Conservation (phyloP, 2,113 vertebrate genomes). For the Oenanthe oenanthe region DNA sequence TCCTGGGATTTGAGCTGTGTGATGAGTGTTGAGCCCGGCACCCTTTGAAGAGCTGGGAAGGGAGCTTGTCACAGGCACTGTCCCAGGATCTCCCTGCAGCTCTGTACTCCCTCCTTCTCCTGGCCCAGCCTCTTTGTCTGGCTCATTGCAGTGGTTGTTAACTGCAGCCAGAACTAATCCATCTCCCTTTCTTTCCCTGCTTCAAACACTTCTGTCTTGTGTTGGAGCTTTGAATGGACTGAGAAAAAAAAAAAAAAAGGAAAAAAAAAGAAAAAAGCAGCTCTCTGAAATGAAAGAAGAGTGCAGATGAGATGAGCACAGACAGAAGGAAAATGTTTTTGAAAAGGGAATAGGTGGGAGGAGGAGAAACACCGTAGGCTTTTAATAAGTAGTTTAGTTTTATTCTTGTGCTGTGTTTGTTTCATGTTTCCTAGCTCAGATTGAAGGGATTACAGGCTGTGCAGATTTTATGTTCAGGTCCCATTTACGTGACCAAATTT, state of each 20-base stretch:
- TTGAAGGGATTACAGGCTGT: constrained; percentile 43
- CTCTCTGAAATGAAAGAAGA: constrained; percentile 36
- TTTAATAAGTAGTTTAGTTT: constrained; percentile 68
- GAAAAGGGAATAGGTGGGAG: constrained; percentile 62
- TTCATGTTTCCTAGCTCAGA: constrained; percentile 46
- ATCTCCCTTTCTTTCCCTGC: constrained; percentile 1
- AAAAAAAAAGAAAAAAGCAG: not conserved
- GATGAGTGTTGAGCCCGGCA: not conserved
- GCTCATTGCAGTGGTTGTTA: not conserved
- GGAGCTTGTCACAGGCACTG: not conserved
- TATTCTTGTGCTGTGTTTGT: constrained; percentile 53
- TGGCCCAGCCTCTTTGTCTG: not conserved
- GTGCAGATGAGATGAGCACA: constrained; percentile 41
- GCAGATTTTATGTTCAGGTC: constrained; percentile 7
- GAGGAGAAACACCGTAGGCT: constrained; percentile 58
- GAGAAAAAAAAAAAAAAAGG: not conserved
- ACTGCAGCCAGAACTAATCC: constrained; percentile 24
- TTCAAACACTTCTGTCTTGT: constrained; percentile 21
- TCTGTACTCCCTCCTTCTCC: not conserved
- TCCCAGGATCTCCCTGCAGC: not conserved
- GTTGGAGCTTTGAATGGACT: constrained; percentile 5
- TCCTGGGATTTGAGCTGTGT: not conserved
- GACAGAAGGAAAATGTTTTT: constrained; percentile 55
- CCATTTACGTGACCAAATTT: not conserved
- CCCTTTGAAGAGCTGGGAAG: not conserved